Base-by-base conservation (phyloP, 64 coral and sea anemone species). In the Pachyseris speciosa region DNA sequence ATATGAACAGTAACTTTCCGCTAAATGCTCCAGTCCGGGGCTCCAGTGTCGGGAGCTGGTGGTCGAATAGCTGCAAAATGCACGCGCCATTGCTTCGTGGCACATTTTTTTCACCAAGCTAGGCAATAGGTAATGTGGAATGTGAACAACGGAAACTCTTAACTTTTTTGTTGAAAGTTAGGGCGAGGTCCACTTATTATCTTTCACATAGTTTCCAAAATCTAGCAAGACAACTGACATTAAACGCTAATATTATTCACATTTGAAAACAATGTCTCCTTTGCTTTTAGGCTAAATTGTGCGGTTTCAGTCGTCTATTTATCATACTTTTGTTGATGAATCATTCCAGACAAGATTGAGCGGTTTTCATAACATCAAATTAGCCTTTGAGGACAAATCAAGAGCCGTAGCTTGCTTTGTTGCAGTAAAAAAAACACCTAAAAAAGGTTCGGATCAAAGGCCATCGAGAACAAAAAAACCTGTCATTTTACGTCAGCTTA, bases 181-280 rank as follows among this genome's bases (percentile, higher is more conserved):
- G 77, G 77, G 77, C 53, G 77, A 81, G 77, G 77, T 41, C 77
- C 77, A 81, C 77, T 81, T 81, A n/a, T n/a, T n/a, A 24, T 26
- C 20, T 33, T 81, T 63, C 33, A 63, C 34, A 81, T 61, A 61
- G n/a, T 79, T 79, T 61, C 1, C 48, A 81, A 53, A 60, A 51
- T 60, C 5, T 34, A 15, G 74, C 4, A 16, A 22, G 19, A 72
- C 38, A 72, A 43, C 9, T 72, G 38, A 44, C 22, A 40, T 20
- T 40, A 41, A 79, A 37, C 4, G 1, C 9, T 34, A 63, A 81
- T 81, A 38, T 76, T 26, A 26, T 76, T 52, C 73, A 32, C 25
- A 48, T 22, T 32, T 76, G 28, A 16, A 76, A 7, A 32, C 41
- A 45, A 26, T 7, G 39, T 9, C 19, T 43, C 28, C 22, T 48